A percentile compares a stretch with the other conserved stretches of the same genome.
Evolutionary conservation across 2,888 invertebrate species (phyloP).

Genomic region (Ophion costatus): DNA sequence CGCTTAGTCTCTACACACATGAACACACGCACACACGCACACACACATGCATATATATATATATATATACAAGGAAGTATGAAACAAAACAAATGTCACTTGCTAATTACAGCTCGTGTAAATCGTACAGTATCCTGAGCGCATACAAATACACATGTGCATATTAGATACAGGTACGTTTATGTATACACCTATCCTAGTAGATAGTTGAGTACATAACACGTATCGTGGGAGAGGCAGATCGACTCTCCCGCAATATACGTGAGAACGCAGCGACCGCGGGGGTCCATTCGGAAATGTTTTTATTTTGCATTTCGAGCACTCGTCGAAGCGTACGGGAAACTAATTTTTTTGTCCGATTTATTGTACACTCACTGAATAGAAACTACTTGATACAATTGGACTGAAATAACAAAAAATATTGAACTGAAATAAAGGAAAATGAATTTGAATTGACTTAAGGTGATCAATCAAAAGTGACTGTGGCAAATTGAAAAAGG

Average conservation of each 20-base stretch:
- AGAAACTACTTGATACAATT: not conserved
- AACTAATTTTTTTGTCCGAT: not conserved
- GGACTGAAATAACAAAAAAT: not conserved
- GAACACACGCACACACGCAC: not conserved
- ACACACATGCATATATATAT: not conserved
- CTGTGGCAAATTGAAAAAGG: no score
- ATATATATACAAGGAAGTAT: constrained; percentile 10
- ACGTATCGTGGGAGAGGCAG: constrained; percentile 60
- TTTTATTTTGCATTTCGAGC: constrained; percentile 35
- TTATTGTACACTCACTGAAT: not conserved
- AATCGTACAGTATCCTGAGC: constrained; percentile 26
- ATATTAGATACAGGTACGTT: not conserved
- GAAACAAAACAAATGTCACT: constrained; percentile 65
- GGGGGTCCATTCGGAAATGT: constrained; percentile 61
- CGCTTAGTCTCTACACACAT: constrained; percentile 35
- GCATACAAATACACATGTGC: constrained; percentile 4
- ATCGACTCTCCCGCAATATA: constrained; percentile 61
- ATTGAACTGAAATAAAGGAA: not conserved
- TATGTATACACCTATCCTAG: constrained; percentile 4
- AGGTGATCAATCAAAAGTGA: no score
- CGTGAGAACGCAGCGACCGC: constrained; percentile 69
- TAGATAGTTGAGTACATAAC: constrained; percentile 43
- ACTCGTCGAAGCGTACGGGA: not conserved
- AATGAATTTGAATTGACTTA: not conserved
- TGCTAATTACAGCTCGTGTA: constrained; percentile 63